Conservation (phyloP, 2,888 invertebrate genomes). For the Euzophera pinguis region DNA sequence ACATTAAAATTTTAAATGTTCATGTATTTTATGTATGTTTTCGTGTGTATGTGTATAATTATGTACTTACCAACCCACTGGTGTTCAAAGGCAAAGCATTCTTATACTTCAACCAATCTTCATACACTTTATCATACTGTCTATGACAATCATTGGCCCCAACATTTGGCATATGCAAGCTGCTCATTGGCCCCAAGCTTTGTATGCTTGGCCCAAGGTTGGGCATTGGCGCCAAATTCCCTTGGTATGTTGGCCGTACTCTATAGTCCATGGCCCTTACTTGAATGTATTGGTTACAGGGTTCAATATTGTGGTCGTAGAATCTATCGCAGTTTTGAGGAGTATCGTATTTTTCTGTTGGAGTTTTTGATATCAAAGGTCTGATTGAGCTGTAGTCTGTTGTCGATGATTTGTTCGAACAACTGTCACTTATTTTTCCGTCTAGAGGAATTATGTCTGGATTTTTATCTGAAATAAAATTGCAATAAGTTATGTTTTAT, state of each 20-base stretch:
- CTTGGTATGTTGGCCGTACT: conserved; percentile 42
- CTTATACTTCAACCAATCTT: conserved; percentile 79
- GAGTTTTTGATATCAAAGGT: conserved; percentile 60
- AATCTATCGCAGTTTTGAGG: conserved; percentile 55
- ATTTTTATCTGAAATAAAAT: conserved; percentile 62
- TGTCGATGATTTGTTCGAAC: conserved; percentile 67
- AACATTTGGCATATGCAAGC: conserved; percentile 43
- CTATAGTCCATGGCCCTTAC: conserved; percentile 61
- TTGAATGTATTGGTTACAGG: conserved; percentile 66
- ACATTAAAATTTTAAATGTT: neutral
- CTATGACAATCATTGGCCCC: conserved; percentile 59
- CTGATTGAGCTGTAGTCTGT: conserved; percentile 68
- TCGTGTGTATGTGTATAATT: no score
- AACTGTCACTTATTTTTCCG: conserved; percentile 70
- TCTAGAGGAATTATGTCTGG: conserved; percentile 74
- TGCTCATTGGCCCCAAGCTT: conserved; percentile 46
- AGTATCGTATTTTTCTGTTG: conserved; percentile 61
- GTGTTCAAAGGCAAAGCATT: conserved; percentile 70
- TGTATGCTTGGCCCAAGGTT: conserved; percentile 42
- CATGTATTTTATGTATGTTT: no score
- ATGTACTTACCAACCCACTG: conserved; percentile 60
- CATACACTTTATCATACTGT: conserved; percentile 66
- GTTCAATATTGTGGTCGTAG: conserved; percentile 61
- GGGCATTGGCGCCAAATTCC: conserved; percentile 42
- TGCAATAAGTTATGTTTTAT: no score